Evolutionary conservation across 2,113 vertebrate species (phyloP).

Genomic region (Paradisaea rubra): DNA sequence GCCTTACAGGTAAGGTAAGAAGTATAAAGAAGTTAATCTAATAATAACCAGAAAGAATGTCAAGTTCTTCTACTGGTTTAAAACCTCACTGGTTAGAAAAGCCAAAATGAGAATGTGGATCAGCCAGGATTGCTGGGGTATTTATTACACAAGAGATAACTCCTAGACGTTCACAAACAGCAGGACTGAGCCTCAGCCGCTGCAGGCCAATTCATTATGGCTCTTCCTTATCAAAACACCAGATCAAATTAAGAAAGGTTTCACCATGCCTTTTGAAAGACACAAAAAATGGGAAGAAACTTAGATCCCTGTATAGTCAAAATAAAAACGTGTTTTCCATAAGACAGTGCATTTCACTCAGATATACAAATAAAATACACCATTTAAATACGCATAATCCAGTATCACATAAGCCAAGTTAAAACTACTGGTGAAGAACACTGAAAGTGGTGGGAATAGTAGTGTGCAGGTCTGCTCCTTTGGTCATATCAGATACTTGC

Average conservation of each 20-base stretch:
- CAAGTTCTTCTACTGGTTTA: not conserved
- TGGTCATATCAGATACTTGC: not conserved
- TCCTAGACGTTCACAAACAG: not conserved
- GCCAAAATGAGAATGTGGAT: not conserved
- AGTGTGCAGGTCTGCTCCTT: not conserved
- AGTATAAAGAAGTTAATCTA: not conserved
- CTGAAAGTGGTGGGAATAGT: not conserved
- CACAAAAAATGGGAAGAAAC: not conserved
- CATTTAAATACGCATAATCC: not conserved
- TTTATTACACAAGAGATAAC: not conserved
- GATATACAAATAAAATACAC: not conserved
- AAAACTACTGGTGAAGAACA: not conserved
- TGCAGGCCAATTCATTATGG: not conserved
- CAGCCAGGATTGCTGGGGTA: not conserved
- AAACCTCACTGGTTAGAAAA: not conserved
- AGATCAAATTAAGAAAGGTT: not conserved
- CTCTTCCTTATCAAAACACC: not conserved
- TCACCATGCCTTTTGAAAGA: not conserved
- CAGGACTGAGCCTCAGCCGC: accelerated
- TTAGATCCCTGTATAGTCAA: not conserved
- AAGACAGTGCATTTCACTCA: not conserved
- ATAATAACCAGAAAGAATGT: not conserved
- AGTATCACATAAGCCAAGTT: not conserved
- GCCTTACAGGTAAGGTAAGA: not conserved
- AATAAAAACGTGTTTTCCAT: not conserved